A percentile compares a stretch with the other conserved stretches of the same genome.
These are phyloP conservation scores for Epinotia ramella DNA, from an alignment of 2,888 invertebrate species.

Conservation along the genomic window DNA sequence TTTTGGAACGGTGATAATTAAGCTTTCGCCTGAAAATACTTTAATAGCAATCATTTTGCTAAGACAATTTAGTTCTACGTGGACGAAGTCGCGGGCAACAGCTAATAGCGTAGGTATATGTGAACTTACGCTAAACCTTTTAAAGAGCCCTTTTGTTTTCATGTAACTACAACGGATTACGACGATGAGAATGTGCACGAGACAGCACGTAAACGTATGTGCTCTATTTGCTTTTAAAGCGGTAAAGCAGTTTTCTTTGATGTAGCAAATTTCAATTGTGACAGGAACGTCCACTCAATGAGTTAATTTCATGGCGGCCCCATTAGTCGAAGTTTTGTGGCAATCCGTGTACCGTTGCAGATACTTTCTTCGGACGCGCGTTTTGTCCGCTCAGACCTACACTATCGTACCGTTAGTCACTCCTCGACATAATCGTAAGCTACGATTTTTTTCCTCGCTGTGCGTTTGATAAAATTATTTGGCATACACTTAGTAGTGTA, in stretches of 20 bases:
- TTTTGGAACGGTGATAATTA: no score
- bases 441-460: neutral
- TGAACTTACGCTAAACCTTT: neutral
- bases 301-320: conserved; percentile 60
- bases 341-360: conserved; percentile 73
- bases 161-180: neutral
- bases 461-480: neutral
- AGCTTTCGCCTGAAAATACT: no score
- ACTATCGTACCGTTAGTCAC: conserved; percentile 52
- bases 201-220: neutral
- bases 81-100: no score
- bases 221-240: neutral
- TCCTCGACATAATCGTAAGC: conserved; percentile 1
- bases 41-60: no score
- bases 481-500: no score
- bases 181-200: neutral
- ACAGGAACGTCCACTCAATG: conserved; percentile 3
- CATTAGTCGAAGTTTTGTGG: conserved; percentile 68
- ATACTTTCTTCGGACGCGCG: conserved; percentile 64
- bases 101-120: no score
- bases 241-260: neutral
- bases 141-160: neutral
- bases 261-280: conserved; percentile 14
- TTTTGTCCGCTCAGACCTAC: conserved; percentile 46
- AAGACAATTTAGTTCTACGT: no score